Conservation (phyloP, 2,888 invertebrate species). For the Nebria salina region DNA sequence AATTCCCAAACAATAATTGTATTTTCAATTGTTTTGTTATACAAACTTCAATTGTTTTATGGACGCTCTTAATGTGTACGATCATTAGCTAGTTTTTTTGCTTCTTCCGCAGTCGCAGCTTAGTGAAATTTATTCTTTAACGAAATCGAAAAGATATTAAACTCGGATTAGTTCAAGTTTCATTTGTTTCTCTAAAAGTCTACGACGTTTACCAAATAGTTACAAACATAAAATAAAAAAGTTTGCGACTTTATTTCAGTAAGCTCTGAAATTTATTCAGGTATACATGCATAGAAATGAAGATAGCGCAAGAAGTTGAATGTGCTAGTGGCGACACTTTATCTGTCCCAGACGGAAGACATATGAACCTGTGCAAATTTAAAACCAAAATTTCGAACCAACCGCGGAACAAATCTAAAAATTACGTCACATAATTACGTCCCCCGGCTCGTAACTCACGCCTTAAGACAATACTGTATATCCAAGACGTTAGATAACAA, state of each 20-base stretch:
- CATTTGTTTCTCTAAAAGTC: neutral
- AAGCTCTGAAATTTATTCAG: too few relatives aligned
- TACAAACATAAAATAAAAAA: neutral
- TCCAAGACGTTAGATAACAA: constrained; percentile 30
- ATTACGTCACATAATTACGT: neutral
- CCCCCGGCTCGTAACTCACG: constrained; percentile 30
- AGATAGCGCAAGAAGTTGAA: too few relatives aligned
- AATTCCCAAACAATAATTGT: too few relatives aligned
- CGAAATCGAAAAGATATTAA: neutral
- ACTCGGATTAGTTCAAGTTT: neutral
- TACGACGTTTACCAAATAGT: neutral
- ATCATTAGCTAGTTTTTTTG: constrained; percentile 41
- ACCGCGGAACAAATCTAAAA: neutral
- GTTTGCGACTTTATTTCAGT: too few relatives aligned
- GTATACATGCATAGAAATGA: neutral
- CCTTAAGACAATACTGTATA: constrained; percentile 31
- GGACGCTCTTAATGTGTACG: constrained; percentile 23
- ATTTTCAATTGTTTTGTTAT: too few relatives aligned
- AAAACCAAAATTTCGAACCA: neutral
- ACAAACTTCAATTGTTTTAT: neutral
- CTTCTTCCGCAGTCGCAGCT: neutral
- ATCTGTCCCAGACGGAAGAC: neutral
- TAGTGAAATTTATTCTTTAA: neutral
- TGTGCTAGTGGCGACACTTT: constrained; percentile 12
- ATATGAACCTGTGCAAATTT: neutral